Percentiles rank a stretch among this genome's conserved stretches.
These are phyloP conservation scores for Anguilla marmorata DNA, from an alignment of 2,797 vertebrate genomes.

Conservation along the genomic window DNA sequence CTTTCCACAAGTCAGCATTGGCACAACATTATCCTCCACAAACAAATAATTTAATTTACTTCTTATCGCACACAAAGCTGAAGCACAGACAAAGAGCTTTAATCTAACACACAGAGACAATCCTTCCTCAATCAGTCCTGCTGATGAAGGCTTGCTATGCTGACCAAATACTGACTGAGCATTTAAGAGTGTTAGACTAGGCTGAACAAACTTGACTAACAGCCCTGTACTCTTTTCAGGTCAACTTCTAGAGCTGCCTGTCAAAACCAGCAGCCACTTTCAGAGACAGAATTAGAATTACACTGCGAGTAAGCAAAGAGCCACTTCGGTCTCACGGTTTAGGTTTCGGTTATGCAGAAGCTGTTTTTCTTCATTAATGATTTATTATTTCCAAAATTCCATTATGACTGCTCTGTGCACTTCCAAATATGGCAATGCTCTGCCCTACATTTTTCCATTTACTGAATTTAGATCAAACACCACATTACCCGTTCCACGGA, in stretches of 20 bases:
- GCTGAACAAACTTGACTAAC: not conserved
- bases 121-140: not conserved
- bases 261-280: constrained; percentile 1
- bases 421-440: not conserved
- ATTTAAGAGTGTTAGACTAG: not conserved
- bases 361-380: not conserved
- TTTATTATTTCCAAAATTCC: not conserved
- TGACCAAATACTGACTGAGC: not conserved
- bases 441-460: not conserved
- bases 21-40: not conserved
- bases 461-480: constrained; percentile 1
- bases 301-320: not conserved
- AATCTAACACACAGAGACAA: not conserved
- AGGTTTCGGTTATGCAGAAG: not conserved
- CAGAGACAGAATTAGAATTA: constrained; percentile 13
- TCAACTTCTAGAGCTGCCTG: not conserved
- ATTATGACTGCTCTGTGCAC: not conserved
- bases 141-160: not conserved
- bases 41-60: not conserved
- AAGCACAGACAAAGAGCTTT: not conserved
- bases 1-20: not conserved
- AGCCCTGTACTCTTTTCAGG: not conserved
- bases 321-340: not conserved
- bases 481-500: not conserved
- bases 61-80: not conserved